Evolutionary conservation across 2,113 vertebrate genomes (phyloP).

Genomic region (Dicrurus megarhynchus): DNA sequence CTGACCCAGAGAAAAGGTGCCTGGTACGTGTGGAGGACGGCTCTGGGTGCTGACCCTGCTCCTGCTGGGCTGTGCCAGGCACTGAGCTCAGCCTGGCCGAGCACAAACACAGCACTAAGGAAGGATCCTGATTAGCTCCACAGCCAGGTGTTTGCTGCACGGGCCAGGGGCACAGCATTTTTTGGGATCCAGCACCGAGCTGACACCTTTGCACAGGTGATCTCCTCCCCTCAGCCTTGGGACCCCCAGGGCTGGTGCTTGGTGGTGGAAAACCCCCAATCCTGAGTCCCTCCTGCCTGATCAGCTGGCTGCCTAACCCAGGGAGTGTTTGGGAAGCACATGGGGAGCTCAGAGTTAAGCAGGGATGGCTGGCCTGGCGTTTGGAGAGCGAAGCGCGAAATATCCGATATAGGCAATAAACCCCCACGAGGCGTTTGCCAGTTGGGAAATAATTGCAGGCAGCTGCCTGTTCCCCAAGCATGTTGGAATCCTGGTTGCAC

Average conservation of each 20-base stretch:
- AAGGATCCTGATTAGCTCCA: background rate
- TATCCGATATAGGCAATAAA: background rate
- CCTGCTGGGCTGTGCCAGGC: background rate
- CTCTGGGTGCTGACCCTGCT: background rate
- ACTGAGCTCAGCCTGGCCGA: background rate
- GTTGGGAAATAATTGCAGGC: slow-evolving; percentile 61
- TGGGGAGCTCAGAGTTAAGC: background rate
- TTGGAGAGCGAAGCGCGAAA: background rate
- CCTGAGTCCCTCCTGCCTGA: background rate
- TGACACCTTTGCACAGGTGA: background rate
- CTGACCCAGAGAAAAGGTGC: background rate
- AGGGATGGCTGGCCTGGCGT: background rate
- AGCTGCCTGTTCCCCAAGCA: slow-evolving; percentile 44
- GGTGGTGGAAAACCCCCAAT: background rate
- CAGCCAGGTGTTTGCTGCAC: background rate
- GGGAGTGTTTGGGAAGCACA: background rate
- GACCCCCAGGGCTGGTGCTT: background rate
- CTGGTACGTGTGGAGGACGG: background rate
- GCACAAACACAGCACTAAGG: background rate
- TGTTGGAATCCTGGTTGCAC: slow-evolving; percentile 42
- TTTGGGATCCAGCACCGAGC: background rate
- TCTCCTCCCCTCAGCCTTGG: background rate
- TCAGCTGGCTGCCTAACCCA: background rate
- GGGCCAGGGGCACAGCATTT: background rate
- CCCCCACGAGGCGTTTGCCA: background rate